These are phyloP conservation scores for Phalacrocorax aristotelis DNA, from an alignment of 2,113 vertebrate genomes.

Conservation along the genomic window DNA sequence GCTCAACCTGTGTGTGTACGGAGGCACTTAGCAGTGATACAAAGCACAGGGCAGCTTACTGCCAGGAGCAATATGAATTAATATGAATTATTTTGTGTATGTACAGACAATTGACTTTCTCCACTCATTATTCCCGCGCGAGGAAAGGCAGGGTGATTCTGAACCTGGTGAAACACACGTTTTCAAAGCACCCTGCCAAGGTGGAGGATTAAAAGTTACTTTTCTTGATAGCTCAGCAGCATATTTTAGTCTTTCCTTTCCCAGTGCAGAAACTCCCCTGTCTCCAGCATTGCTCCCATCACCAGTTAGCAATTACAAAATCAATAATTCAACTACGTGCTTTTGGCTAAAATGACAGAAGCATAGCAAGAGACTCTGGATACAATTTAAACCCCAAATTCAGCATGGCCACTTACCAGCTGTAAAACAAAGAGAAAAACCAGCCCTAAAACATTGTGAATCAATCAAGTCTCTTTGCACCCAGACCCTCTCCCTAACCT, in stretches of 20 bases:
- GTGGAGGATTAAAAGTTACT: neutral
- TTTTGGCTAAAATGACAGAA: neutral
- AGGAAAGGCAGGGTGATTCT: neutral
- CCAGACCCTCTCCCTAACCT: neutral
- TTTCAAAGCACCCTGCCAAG: neutral
- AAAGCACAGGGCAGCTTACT: neutral
- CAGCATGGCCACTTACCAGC: neutral
- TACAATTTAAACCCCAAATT: conserved; percentile 10
- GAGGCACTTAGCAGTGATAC: neutral
- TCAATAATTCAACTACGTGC: neutral
- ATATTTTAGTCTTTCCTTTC: neutral
- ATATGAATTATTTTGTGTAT: neutral
- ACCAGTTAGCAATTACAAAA: conserved; percentile 34
- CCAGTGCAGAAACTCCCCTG: neutral
- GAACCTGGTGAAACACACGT: neutral
- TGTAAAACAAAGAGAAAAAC: neutral
- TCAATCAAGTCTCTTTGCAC: neutral
- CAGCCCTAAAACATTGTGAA: neutral
- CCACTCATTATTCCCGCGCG: rapidly evolving
- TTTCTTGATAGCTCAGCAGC: neutral
- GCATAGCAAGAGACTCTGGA: neutral
- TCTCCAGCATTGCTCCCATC: neutral
- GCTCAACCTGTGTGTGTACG: rapidly evolving
- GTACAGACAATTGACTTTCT: neutral
- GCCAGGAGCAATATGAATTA: neutral